Evolutionary conservation across 1,140 invertebrate species (phyloP).

Genomic region (Tetranychus urticae): DNA sequence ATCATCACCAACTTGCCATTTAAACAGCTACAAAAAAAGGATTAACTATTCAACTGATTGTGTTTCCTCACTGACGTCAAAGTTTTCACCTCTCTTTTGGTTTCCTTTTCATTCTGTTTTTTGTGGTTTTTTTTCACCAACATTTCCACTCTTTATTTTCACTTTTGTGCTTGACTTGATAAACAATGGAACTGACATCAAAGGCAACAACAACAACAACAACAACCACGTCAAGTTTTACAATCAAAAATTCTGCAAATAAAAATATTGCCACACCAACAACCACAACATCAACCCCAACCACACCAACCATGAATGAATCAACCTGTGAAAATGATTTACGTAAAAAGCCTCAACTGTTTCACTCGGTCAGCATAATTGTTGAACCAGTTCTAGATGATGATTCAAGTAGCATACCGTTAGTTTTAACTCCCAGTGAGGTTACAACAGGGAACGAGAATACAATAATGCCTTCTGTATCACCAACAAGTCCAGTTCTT

Average conservation of each 20-base stretch:
- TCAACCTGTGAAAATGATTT: too few relatives aligned
- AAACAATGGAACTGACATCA: not conserved
- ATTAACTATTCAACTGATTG: too few relatives aligned
- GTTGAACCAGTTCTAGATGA: slow-evolving; percentile 6
- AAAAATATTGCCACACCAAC: not conserved
- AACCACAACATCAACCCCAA: not conserved
- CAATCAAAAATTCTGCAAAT: not conserved
- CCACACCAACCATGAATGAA: not conserved
- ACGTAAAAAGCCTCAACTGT: not conserved
- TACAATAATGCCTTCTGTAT: not conserved
- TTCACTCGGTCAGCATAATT: slow-evolving; percentile 9
- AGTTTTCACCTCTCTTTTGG: too few relatives aligned
- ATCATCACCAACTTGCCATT: too few relatives aligned
- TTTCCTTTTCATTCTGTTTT: too few relatives aligned
- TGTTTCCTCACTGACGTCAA: too few relatives aligned
- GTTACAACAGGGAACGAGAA: not conserved
- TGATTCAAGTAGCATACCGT: not conserved
- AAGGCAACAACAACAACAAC: slow-evolving; percentile 1
- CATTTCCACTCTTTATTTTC: not conserved
- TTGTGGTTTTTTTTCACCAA: too few relatives aligned
- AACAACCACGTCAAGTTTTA: not conserved
- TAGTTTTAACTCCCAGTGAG: not conserved
- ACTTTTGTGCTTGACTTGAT: not conserved
- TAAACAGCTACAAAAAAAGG: too few relatives aligned
- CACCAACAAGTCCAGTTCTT: not conserved